Evolutionary conservation across 2,888 invertebrate genomes (phyloP), one percentile per base, ranked within the genome.

Genomic region (Archips crataeganus): DNA sequence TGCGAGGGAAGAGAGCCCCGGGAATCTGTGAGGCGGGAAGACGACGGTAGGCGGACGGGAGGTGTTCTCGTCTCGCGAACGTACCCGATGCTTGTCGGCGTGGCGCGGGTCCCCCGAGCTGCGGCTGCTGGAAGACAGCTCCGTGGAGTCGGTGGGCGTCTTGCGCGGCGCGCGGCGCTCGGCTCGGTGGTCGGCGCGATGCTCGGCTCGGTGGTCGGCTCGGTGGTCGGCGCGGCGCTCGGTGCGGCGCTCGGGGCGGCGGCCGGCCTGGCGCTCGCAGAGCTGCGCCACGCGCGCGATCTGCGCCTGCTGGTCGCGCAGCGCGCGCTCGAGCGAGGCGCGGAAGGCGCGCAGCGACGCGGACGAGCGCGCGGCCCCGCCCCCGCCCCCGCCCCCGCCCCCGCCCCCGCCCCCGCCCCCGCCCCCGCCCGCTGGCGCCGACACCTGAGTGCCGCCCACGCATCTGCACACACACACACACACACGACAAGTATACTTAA

Each of bases 271-370:
- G 6, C 83, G 83, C 81, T 90, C 89, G 81, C 92, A 93, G 42
- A 93, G 81, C 76, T 85, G 83, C 1, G 91, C 85, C 4, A 93
- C 90, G 60, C 87, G 88, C 1, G 61, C 51, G 6, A 68, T 69
- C 63, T 81, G 82, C 62, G 79, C 79, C 76, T 92, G 91, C 75
- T 92, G 93, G 66, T 90, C 89, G 3, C 84, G 83, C 36, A 93
- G 78, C 34, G 91, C 86, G 10, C 86, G 85, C 80, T 89, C 87
- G 81, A 90, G 91, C 2, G 83, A 82, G 2, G 81, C 79, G 36
- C 87, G 85, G 81, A 91, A 91, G 2, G 87, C 87, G 6, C 85
- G 86, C 75, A 88, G 81, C 4, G 92, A 90, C 47, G 81, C 77
- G 0, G 82, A 77, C 2, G 89, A 85, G 4, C 76, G 76, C 5